phyloP scores from a whole-genome alignment of 2,113 vertebrate genomes.

The Limnothrissa miodon region DNA sequence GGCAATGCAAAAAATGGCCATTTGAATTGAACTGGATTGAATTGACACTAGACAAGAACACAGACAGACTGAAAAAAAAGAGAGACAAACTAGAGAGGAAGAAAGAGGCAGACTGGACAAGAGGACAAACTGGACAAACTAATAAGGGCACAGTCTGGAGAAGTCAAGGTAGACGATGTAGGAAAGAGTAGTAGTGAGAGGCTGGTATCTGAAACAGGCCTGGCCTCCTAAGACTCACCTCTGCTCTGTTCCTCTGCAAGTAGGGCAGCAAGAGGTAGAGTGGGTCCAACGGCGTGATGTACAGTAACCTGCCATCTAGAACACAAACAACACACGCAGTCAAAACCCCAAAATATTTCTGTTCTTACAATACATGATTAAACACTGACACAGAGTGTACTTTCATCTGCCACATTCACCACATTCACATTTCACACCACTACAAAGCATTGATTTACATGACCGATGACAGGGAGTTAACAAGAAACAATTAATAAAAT shows the following conservation, averaged over 20 bases:
- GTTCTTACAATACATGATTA: conserved; percentile 20
- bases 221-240: conserved; percentile 73
- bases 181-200: background rate
- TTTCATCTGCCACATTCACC: background rate
- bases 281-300: conserved; percentile 88
- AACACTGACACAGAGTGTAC: conserved; percentile 1
- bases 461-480: too few relatives aligned
- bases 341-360: background rate
- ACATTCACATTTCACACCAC: too few relatives aligned
- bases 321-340: conserved; percentile 26
- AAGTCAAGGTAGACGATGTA: too few relatives aligned
- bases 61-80: background rate
- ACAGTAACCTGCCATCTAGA: conserved; percentile 89
- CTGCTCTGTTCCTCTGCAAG: conserved; percentile 78
- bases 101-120: too few relatives aligned
- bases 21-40: too few relatives aligned
- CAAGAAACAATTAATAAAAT: too few relatives aligned
- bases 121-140: background rate
- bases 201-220: background rate
- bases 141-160: background rate
- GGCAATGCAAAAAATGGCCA: too few relatives aligned
- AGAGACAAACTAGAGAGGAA: too few relatives aligned
- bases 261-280: conserved; percentile 89
- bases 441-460: too few relatives aligned
- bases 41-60: too few relatives aligned